Evolutionary conservation across 1,140 invertebrate genomes (phyloP).

Genomic region (Atta colombica): DNA sequence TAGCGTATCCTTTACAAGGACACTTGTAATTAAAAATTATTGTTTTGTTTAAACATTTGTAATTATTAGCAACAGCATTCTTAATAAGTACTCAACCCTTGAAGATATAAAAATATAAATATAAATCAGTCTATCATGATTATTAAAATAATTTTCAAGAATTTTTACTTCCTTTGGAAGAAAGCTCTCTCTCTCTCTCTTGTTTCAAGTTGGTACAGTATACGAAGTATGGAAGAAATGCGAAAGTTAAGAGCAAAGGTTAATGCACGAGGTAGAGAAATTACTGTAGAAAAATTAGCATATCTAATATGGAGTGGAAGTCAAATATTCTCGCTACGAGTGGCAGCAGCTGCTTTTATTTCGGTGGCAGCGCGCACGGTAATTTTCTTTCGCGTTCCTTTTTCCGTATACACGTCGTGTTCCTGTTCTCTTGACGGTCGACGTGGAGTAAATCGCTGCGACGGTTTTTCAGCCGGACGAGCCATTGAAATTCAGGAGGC

Average conservation of each 20-base stretch:
- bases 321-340: slow-evolving; percentile 60
- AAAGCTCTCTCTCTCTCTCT: not conserved
- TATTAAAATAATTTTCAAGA: slow-evolving; percentile 17
- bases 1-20: too few relatives aligned
- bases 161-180: not conserved
- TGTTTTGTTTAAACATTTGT: too few relatives aligned
- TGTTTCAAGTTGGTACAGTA: slow-evolving; percentile 16
- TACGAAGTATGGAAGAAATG: not conserved
- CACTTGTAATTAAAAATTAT: too few relatives aligned
- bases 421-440: slow-evolving; percentile 44
- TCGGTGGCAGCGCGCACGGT: slow-evolving; percentile 49
- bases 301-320: slow-evolving; percentile 55
- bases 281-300: slow-evolving; percentile 60
- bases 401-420: slow-evolving; percentile 41
- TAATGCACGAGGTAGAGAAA: slow-evolving; percentile 49
- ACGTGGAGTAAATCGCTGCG: slow-evolving; percentile 52
- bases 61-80: not conserved
- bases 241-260: slow-evolving; percentile 43
- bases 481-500: slow-evolving; percentile 50
- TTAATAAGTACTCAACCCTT: not conserved
- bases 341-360: slow-evolving; percentile 61
- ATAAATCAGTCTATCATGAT: not conserved
- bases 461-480: slow-evolving; percentile 53
- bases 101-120: not conserved
- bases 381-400: slow-evolving; percentile 51